Evolutionary conservation across 2,888 invertebrate genomes (phyloP), one percentile per base, ranked within the genome.

Genomic region (Oscheius sp.): DNA sequence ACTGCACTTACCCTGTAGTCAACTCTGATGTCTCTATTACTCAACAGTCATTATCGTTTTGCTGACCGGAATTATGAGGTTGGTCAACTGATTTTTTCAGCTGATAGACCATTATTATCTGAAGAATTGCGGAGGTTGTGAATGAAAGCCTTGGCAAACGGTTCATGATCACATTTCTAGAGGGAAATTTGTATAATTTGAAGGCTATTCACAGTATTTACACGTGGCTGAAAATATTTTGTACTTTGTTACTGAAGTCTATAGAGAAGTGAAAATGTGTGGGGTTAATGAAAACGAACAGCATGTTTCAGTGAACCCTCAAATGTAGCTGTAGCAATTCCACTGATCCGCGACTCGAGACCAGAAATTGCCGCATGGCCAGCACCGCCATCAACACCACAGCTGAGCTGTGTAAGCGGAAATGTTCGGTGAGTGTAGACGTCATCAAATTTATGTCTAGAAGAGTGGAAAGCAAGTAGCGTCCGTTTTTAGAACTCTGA

Each of bases 341-440:
- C 79, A 11, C 70, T 79, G n/a, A 73, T 79, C 50, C 65, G 79
- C 47, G 82, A 83, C 73, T 86, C 87, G 1, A 84, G 86, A 62
- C 88, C 88, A 59, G 85, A 86, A 75, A 88, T 88, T 33, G 84
- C 83, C 37, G 83, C 88, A 5, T 88, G 88, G 88, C 87, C 87
- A 29, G 87, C 86, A 7, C 88, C 88, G 29, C 83, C 87, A 29
- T 21, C 68, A 11, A 55, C 76, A n/a, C 81, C 75, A 29, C 76
- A 77, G 51, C 73, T 80, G 32, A 68, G 65, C 53, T 65, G 75
- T 37, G 72, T 79, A 21, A 76, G 75, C 53, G 79, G 79, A 62
- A 81, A 81, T 76, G 81, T 79, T 62, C 48, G 76, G 76, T 78
- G 62, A 47, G 72, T 68, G 21, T 48, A 35, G n/a, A 63, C 47